A percentile compares a stretch with the other conserved stretches of the same genome.
These are phyloP conservation scores for Sternotherus odoratus DNA, from an alignment of 2,797 vertebrate species.

Conservation along the genomic window DNA sequence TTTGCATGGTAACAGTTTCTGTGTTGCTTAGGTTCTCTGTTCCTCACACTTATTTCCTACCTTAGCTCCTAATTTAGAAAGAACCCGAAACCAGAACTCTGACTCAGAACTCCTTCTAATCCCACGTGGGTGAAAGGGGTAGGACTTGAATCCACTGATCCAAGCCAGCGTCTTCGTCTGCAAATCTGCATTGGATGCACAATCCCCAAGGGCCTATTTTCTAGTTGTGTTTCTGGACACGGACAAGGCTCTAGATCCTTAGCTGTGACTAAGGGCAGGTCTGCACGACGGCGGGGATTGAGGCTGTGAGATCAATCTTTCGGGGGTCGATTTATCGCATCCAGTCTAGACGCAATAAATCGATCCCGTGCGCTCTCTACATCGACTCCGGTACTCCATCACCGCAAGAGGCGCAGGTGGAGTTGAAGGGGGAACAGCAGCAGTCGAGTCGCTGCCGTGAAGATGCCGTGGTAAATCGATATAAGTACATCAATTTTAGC, in stretches of 20 bases:
- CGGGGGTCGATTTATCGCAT: too few relatives aligned
- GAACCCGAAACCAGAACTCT: not conserved
- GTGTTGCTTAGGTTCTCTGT: not conserved
- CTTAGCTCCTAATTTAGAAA: not conserved
- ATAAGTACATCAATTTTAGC: too few relatives aligned
- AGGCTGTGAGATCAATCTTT: too few relatives aligned
- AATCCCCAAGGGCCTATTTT: accelerated
- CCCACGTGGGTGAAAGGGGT: not conserved
- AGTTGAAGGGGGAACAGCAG: too few relatives aligned
- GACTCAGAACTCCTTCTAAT: accelerated
- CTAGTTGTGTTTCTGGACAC: not conserved
- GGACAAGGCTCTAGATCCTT: not conserved
- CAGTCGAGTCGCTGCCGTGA: too few relatives aligned
- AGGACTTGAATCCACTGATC: not conserved
- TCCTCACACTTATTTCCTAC: not conserved
- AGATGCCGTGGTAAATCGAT: too few relatives aligned
- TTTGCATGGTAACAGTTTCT: not conserved
- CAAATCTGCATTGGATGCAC: not conserved
- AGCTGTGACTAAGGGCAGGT: not conserved
- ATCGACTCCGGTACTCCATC: too few relatives aligned
- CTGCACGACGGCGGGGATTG: too few relatives aligned
- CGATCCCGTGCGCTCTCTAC: too few relatives aligned
- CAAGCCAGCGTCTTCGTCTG: not conserved
- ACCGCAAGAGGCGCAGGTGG: too few relatives aligned
- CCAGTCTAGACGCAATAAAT: too few relatives aligned